phyloP scores from a whole-genome alignment of 2,888 invertebrate species.

The Theodoxus fluviatilis region DNA sequence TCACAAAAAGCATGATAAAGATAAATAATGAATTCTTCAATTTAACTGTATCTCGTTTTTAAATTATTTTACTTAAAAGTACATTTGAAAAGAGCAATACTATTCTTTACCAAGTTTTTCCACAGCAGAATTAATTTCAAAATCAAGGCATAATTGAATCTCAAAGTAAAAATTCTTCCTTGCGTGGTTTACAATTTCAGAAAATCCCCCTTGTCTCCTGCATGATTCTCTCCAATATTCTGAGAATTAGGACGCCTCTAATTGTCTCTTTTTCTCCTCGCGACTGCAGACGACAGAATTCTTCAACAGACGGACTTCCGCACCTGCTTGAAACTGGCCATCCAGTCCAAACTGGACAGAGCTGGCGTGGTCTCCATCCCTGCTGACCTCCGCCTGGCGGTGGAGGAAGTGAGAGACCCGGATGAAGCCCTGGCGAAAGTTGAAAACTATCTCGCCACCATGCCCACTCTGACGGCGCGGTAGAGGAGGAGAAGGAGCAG shows the following conservation, averaged over 20 bases:
- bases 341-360: conserved; percentile 41
- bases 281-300: conserved; percentile 42
- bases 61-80: too few species aligned
- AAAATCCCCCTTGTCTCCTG: too few species aligned
- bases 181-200: too few species aligned
- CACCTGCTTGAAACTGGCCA: conserved; percentile 43
- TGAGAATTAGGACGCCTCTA: not conserved
- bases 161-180: too few species aligned
- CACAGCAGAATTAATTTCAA: too few species aligned
- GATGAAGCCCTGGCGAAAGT: conserved; percentile 42
- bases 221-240: not conserved
- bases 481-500: conserved; percentile 28
- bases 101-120: too few species aligned
- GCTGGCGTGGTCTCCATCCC: conserved; percentile 45
- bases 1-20: too few species aligned
- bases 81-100: too few species aligned
- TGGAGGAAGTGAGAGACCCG: conserved; percentile 41
- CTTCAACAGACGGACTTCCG: conserved; percentile 42
- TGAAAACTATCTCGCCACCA: conserved; percentile 42
- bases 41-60: too few species aligned
- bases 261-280: not conserved
- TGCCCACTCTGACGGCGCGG: too few species aligned
- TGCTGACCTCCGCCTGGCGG: conserved; percentile 38
- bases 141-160: too few species aligned
- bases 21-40: too few species aligned